Evolutionary conservation across 2,888 invertebrate species (phyloP), one percentile per base, ranked within the genome.

Genomic region (Germaria angustata): DNA sequence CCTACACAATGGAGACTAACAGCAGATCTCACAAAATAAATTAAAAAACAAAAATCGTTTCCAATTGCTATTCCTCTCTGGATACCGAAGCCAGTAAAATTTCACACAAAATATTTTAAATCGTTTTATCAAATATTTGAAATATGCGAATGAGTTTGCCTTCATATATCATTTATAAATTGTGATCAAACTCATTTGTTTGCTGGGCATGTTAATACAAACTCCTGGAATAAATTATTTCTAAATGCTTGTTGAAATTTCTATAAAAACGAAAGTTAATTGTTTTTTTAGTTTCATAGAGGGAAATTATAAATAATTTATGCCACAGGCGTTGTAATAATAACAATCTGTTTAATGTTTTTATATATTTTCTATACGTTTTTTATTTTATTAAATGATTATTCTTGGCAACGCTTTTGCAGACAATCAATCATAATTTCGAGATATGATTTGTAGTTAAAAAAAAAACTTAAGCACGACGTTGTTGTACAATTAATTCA

Each of bases 341-440:
- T 80, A 49, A 72, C 44, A 68, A 83, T 83, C 80, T 80, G 17
- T 72, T 77, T 68, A 72, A 77, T 65, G 63, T n/a, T 39, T 32
- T 55, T 69, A 24, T 24, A 72, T 57, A 66, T 20, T 53, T 63
- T 49, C 28, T 28, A 28, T 5, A n/a, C n/a, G n/a, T n/a, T n/a
- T 59, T 32, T 22, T 24, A 55, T 41, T 32, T 22, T 4, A 6
- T n/a, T 63, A 2, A 9, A 36, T 49, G 24, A 15, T 24, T 61
- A 61, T 59, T 46, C 13, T 20, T 36, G n/a, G n/a, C 2, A 46
- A 32, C 39, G 28, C 9, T 51, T 73, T 24, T 8, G 63, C 36
- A 51, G 24, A 63, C 78, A 73, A 84, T 84, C 84, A 84, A 83
- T 83, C 77, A 84, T 80, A 69, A 84, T 83, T 84, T 65, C 49